These are phyloP conservation scores for Pantherophis guttatus DNA, from an alignment of 2,113 vertebrate species.

Conservation along the genomic window DNA sequence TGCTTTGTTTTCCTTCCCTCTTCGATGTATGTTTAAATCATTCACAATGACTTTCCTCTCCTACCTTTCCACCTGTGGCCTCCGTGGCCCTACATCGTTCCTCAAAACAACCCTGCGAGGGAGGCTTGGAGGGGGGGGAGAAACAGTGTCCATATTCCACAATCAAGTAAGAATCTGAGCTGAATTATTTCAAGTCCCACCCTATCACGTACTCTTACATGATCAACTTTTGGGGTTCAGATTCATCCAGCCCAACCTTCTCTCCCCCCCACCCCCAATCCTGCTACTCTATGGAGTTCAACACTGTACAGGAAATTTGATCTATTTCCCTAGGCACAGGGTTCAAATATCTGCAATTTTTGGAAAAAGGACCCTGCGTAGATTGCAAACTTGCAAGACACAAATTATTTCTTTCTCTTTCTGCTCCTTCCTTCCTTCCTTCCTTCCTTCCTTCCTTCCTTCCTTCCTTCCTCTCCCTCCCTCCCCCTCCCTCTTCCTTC, in stretches of 20 bases:
- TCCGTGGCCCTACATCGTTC: background rate
- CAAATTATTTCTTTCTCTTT: background rate
- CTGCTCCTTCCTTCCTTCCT: no score
- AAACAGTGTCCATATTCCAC: background rate
- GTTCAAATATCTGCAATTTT: background rate
- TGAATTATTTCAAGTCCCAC: background rate
- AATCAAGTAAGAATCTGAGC: background rate
- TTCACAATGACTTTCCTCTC: background rate
- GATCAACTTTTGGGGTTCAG: background rate
- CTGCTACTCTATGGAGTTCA: background rate
- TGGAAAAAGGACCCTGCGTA: background rate
- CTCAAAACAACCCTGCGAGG: background rate
- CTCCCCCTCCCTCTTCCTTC: no score
- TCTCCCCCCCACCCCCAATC: no score
- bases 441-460: background rate
- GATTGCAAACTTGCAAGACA: background rate
- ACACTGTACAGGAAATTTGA: background rate
- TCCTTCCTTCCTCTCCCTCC: no score
- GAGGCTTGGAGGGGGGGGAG: background rate
- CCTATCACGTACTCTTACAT: background rate
- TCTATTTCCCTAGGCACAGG: background rate
- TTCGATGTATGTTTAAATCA: background rate
- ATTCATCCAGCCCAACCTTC: background rate
- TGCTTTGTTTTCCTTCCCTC: background rate
- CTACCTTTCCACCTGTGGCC: background rate